Evolutionary conservation across 2,113 vertebrate genomes (phyloP).

Genomic region (Rhagologus leucostigma): DNA sequence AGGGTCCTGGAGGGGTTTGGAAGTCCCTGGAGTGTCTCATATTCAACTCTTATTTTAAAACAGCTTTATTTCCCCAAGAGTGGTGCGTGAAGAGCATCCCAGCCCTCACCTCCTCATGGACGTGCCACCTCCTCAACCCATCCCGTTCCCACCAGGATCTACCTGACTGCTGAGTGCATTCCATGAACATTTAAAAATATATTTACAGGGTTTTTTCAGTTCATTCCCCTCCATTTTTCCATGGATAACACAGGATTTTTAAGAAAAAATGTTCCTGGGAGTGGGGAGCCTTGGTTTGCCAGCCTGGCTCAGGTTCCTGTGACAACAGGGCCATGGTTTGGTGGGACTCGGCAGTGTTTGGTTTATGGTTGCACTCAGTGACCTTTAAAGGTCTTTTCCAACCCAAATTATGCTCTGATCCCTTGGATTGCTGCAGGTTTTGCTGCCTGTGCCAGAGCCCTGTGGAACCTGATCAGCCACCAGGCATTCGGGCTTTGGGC

Average conservation of each 20-base stretch:
- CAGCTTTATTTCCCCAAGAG: background rate
- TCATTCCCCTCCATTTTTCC: accelerated
- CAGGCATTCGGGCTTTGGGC: background rate
- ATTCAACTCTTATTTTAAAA: background rate
- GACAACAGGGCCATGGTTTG: background rate
- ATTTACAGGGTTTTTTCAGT: background rate
- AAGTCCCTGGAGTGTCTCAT: background rate
- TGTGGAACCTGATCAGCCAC: background rate
- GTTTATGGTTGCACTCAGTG: background rate
- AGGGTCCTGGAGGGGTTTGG: background rate
- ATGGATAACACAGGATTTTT: accelerated
- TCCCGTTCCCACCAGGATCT: too few relatives aligned
- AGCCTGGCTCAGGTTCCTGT: background rate
- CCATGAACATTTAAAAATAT: accelerated
- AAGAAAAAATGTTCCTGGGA: background rate
- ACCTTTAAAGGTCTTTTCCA: background rate
- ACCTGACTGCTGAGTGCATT: too few relatives aligned
- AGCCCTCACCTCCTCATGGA: background rate
- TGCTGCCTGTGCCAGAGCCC: background rate
- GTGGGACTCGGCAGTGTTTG: background rate
- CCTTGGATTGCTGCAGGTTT: background rate
- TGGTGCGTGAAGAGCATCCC: background rate
- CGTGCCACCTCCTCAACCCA: background rate
- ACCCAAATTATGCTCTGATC: background rate
- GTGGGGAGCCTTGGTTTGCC: background rate